Evolutionary conservation across 2,113 vertebrate genomes (phyloP), one percentile per base, ranked within the genome.

Genomic region (western clawed frog (Xenopus tropicalis)): DNA sequence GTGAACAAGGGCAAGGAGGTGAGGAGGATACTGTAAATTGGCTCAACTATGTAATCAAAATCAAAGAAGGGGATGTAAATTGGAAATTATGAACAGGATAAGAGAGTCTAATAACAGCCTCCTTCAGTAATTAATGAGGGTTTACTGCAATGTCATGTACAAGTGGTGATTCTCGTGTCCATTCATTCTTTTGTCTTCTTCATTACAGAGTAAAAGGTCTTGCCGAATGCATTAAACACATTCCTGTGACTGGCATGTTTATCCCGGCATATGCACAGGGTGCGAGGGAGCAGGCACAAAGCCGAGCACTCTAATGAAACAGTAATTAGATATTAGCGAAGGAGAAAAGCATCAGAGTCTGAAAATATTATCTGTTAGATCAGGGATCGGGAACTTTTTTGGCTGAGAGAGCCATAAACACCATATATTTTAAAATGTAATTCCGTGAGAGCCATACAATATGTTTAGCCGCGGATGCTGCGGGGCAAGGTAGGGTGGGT

Each of bases 31-130:
- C 11, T 46, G 70, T 71, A 58, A 71, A 71, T 57, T 62, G 61
- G 70, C 22, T 58, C 70, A 71, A 71, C 70, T 71, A 57, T 71
- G 58, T 62, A 71, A 71, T 71, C 70, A 71, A 71, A 71, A 71
- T 48, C 58, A 62, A 57, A 46, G 19, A 21, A 29, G 70, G 46
- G 58, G 70, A 62, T 71, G 70, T 51, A 46, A 71, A 71, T 19
- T 71, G 70, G 70, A 71, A 57, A 71, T 62, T 46, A 71, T 58
- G 48, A 48, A 71, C 61, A 51, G 70, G 59, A 62, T 71, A 57
- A 46, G 46, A 21, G 43, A 44, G 8, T 29, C 58, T 71, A 63
- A 71, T 71, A 62, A 71, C 62, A 62, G 62, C 58, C 51, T 71
- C 59, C 59, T 62, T 71, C 61, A 52, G 61, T 57, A 61, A 71